Percentiles rank a stretch among this genome's conserved stretches.
Evolutionary conservation across 2,797 vertebrate species (phyloP).

Genomic region (Siniperca undulata): DNA sequence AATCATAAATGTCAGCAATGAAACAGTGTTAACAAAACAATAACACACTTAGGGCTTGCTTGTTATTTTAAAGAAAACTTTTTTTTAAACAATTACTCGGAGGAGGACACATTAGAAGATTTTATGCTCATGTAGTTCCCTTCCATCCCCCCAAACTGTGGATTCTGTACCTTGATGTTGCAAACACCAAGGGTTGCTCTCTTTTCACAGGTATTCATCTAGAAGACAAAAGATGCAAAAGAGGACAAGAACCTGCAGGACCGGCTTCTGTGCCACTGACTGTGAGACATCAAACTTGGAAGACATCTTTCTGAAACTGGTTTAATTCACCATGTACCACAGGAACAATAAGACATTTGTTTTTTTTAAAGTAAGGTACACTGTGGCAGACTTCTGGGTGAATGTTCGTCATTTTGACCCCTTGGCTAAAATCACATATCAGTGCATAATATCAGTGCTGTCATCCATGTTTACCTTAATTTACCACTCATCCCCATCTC

Average conservation of each 20-base stretch:
- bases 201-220: not conserved
- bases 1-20: not conserved
- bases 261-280: not conserved
- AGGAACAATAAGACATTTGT: not conserved
- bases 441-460: not conserved
- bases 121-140: too few species aligned
- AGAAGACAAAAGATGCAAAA: not conserved
- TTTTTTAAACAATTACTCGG: not conserved
- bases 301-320: not conserved
- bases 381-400: not conserved
- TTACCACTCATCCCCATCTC: not conserved
- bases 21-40: not conserved
- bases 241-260: not conserved
- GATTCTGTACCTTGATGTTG: not conserved
- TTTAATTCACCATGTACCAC: not conserved
- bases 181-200: not conserved
- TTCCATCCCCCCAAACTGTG: not conserved
- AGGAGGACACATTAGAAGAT: not conserved
- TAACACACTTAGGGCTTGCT: not conserved
- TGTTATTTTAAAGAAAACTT: conserved; percentile 15
- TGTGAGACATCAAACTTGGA: not conserved
- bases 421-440: not conserved
- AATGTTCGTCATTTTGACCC: conserved; percentile 5
- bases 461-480: conserved; percentile 4
- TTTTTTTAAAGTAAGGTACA: not conserved